Percentiles rank a stretch among this genome's conserved stretches.
Evolutionary conservation across 2,888 invertebrate species (phyloP).

Genomic region (Dolichomitus sp.): DNA sequence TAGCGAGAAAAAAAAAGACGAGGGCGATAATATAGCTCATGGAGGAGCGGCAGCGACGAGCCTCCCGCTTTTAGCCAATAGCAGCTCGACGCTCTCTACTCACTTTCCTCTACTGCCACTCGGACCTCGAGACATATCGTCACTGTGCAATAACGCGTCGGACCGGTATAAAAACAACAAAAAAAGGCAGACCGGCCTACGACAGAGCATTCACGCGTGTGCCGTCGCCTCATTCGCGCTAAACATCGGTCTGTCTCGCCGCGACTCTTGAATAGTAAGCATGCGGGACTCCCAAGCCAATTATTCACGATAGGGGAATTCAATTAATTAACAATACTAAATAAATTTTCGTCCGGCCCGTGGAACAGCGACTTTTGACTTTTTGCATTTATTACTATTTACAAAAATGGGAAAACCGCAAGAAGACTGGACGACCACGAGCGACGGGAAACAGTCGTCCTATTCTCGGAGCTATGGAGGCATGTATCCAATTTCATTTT

Average conservation of each 20-base stretch:
- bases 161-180: slow-evolving; percentile 4
- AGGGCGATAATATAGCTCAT: slow-evolving; percentile 16
- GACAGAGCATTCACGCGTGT: slow-evolving; percentile 1
- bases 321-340: neutral
- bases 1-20: slow-evolving; percentile 3
- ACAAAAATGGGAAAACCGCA: slow-evolving; percentile 11
- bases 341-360: neutral
- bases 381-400: neutral
- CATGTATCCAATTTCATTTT: slow-evolving; percentile 2
- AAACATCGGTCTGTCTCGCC: neutral
- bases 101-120: neutral
- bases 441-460: neutral
- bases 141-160: neutral
- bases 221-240: neutral
- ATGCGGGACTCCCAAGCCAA: neutral
- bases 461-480: slow-evolving; percentile 8
- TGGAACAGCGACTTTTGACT: neutral
- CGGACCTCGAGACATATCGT: slow-evolving; percentile 4
- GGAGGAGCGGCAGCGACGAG: slow-evolving; percentile 50
- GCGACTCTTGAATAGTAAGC: neutral
- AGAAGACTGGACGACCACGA: neutral
- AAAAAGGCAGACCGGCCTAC: neutral
- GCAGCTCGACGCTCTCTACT: neutral
- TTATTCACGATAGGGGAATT: neutral
- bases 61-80: slow-evolving; percentile 63